Evolutionary conservation across 2,888 invertebrate genomes (phyloP).

Genomic region (Scotopteryx bipunctaria): DNA sequence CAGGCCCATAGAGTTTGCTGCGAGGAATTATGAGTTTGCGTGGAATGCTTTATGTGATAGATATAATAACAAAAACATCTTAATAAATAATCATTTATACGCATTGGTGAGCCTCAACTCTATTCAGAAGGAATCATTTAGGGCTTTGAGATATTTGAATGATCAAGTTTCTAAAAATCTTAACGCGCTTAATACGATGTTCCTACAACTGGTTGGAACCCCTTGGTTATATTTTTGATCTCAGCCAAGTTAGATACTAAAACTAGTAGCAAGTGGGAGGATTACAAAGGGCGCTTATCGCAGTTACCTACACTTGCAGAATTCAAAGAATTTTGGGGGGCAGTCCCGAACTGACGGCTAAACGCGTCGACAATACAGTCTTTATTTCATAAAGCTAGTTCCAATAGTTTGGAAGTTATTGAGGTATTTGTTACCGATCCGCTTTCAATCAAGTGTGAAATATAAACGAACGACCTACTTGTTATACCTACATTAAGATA

Average conservation of each 20-base stretch:
- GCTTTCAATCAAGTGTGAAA: too few species aligned
- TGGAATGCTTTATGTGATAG: background rate
- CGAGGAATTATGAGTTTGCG: too few species aligned
- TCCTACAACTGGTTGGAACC: background rate
- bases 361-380: too few species aligned
- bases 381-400: too few species aligned
- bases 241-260: constrained; percentile 12
- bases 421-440: too few species aligned
- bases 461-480: too few species aligned
- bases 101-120: constrained; percentile 11
- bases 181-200: background rate
- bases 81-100: constrained; percentile 23
- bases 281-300: background rate
- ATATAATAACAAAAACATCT: constrained; percentile 20
- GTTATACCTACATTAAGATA: too few species aligned
- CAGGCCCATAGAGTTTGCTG: too few species aligned
- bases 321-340: constrained; percentile 2
- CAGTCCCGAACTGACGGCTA: too few species aligned
- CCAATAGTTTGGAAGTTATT: too few species aligned
- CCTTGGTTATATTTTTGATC: constrained; percentile 5
- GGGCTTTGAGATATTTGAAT: constrained; percentile 11
- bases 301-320: constrained; percentile 1
- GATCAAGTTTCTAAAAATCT: constrained; percentile 8
- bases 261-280: constrained; percentile 11
- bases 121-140: constrained; percentile 13